These are phyloP conservation scores for Melanerpes formicivorus DNA, from an alignment of 2,113 vertebrate genomes.

Conservation along the genomic window DNA sequence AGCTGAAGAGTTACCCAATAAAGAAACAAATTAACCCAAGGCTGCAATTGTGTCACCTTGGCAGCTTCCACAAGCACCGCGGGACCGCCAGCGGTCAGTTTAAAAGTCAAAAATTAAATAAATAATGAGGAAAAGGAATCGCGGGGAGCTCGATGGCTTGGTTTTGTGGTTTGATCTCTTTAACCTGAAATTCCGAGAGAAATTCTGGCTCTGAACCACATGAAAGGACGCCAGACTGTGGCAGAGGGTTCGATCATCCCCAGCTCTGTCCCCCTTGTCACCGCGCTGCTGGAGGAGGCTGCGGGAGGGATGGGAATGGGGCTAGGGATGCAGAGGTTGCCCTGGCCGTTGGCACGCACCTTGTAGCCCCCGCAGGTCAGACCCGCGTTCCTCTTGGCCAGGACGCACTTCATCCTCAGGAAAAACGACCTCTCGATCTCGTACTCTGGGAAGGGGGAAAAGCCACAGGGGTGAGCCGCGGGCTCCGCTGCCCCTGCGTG, in stretches of 20 bases:
- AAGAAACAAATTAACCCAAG: background rate
- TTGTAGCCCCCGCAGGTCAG: slow-evolving; percentile 98
- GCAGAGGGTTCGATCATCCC: background rate
- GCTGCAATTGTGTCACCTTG: background rate
- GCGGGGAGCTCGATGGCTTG: background rate
- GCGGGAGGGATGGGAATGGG: fast-evolving
- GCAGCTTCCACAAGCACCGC: background rate
- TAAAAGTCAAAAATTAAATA: background rate
- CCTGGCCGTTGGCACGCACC: slow-evolving; percentile 72
- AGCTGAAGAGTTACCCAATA: background rate
- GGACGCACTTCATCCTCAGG: slow-evolving; percentile 96
- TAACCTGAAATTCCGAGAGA: background rate
- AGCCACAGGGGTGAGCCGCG: background rate
- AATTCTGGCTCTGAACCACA: background rate
- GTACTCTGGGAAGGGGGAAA: slow-evolving; percentile 80
- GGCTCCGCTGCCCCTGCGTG: background rate
- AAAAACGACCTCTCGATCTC: slow-evolving; percentile 98
- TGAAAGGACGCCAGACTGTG: background rate
- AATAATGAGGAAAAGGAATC: background rate
- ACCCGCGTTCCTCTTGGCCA: slow-evolving; percentile 96
- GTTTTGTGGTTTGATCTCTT: background rate
- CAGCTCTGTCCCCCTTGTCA: background rate
- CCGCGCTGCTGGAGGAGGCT: background rate
- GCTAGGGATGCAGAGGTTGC: fast-evolving
- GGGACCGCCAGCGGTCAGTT: background rate